Conservation (phyloP, 2,888 invertebrate genomes). For the Drosophila borborema region DNA sequence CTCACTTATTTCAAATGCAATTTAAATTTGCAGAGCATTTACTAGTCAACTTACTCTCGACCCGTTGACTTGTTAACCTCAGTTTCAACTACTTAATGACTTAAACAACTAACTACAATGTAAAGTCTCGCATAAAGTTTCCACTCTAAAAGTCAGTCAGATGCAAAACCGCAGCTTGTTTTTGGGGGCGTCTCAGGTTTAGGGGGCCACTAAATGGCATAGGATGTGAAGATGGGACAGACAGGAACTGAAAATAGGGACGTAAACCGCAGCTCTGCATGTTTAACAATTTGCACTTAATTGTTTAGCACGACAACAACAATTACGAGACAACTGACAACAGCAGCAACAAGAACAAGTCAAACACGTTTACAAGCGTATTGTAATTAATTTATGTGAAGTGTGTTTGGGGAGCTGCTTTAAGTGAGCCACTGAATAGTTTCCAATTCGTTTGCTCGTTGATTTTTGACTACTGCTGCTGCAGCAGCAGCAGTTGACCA, state of each 20-base stretch:
- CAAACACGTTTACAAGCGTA: constrained; percentile 52
- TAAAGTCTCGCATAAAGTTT: constrained; percentile 17
- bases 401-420: constrained; percentile 28
- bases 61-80: background rate
- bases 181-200: constrained; percentile 14
- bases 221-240: background rate
- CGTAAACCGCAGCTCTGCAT: constrained; percentile 52
- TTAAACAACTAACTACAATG: constrained; percentile 19
- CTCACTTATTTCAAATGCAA: background rate
- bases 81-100: constrained; percentile 26
- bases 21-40: background rate
- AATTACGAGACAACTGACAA: constrained; percentile 32
- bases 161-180: constrained; percentile 46
- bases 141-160: constrained; percentile 36
- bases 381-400: constrained; percentile 78
- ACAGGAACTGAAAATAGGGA: constrained; percentile 10
- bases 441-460: constrained; percentile 11
- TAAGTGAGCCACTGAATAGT: constrained; percentile 34
- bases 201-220: background rate
- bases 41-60: background rate
- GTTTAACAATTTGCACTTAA: constrained; percentile 65
- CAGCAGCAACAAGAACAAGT: constrained; percentile 33
- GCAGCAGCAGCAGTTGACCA: constrained; percentile 1
- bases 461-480: constrained; percentile 12
- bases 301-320: constrained; percentile 57